Percentiles rank a stretch among this genome's conserved stretches.
Conservation (phyloP, 2,888 invertebrate species). For the Liodrosophila aerea region DNA sequence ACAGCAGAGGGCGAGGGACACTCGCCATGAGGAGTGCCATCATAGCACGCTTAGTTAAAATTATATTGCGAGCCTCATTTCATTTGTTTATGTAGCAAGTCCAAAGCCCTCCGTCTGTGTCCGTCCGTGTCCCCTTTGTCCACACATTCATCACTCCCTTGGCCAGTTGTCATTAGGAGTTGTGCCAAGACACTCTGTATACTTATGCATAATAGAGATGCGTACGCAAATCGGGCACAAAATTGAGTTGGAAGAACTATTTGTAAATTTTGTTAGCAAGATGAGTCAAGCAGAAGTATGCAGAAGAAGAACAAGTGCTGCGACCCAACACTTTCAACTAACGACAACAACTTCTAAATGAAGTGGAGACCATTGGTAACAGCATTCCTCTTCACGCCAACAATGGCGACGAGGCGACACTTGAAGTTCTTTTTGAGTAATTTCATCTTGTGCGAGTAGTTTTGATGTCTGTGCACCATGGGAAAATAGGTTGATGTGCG, state of each 20-base stretch:
- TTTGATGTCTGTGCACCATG: slow-evolving; percentile 61
- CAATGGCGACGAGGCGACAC: slow-evolving; percentile 39
- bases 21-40: slow-evolving; percentile 14
- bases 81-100: slow-evolving; percentile 63
- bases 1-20: neutral
- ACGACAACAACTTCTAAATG: slow-evolving; percentile 31
- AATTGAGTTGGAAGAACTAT: slow-evolving; percentile 72
- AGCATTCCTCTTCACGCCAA: no score
- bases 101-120: neutral
- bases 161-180: slow-evolving; percentile 49
- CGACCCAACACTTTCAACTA: slow-evolving; percentile 37
- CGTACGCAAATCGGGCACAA: slow-evolving; percentile 56
- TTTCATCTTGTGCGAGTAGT: slow-evolving; percentile 69
- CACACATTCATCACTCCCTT: neutral
- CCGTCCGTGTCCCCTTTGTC: neutral
- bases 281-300: slow-evolving; percentile 15
- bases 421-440: slow-evolving; percentile 60
- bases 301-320: neutral
- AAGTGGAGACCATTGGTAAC: slow-evolving; percentile 44
- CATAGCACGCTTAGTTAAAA: slow-evolving; percentile 63
- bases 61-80: slow-evolving; percentile 68
- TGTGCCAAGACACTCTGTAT: slow-evolving; percentile 30
- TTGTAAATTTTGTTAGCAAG: slow-evolving; percentile 49
- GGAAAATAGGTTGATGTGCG: slow-evolving; percentile 42
- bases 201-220: slow-evolving; percentile 67